A percentile compares a stretch with the other conserved stretches of the same genome.
Conservation (phyloP, 2,888 invertebrate species). For the Spisula subtruncata region DNA sequence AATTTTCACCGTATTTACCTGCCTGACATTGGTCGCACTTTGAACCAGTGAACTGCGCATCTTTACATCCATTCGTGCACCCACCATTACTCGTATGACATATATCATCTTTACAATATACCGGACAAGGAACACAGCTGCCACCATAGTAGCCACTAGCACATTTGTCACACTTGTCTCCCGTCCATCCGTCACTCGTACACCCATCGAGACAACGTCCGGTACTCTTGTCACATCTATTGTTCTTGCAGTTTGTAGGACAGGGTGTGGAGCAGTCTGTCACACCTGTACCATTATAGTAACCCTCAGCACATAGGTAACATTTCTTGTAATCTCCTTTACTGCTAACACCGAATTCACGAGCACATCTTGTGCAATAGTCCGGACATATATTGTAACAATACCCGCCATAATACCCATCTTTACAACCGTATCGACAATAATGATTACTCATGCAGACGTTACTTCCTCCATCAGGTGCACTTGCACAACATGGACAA, state of each 20-base stretch:
- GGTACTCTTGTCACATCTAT: background rate
- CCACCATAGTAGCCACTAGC: background rate
- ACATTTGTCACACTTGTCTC: background rate
- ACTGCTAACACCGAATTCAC: background rate
- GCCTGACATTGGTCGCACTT: background rate
- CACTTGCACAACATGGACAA: too few relatives aligned
- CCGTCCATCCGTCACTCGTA: background rate
- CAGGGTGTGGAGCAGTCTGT: background rate
- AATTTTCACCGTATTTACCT: background rate
- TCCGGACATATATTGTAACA: conserved; percentile 9
- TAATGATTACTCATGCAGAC: too few relatives aligned
- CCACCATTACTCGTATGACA: background rate
- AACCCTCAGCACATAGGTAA: background rate
- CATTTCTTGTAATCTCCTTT: background rate
- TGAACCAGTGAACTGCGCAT: background rate
- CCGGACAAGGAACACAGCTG: background rate
- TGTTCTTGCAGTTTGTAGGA: background rate
- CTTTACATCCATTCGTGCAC: conserved; percentile 9
- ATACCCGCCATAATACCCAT: background rate
- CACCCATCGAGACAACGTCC: background rate
- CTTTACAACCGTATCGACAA: too few relatives aligned
- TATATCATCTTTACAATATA: background rate
- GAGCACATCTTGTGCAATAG: background rate
- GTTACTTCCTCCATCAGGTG: too few relatives aligned
- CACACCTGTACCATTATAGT: background rate